Conservation (phyloP, 1,140 invertebrate genomes). For the Pectinophora gossypiella region DNA sequence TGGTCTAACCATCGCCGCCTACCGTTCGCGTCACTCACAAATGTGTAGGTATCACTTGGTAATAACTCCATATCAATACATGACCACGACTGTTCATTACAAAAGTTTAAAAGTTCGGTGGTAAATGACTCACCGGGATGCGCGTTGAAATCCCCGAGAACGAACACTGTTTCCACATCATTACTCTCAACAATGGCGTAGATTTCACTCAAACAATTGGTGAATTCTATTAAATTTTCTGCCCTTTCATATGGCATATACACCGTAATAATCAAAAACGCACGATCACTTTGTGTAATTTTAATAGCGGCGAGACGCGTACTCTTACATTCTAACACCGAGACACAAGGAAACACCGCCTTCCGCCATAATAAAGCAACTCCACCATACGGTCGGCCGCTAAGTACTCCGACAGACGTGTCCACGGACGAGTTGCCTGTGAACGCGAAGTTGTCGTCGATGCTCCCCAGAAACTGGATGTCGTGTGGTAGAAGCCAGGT, state of each 20-base stretch:
- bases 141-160: no score
- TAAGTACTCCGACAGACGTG: background rate
- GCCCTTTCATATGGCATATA: conserved; percentile 17
- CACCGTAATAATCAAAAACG: background rate
- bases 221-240: no score
- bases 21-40: no score
- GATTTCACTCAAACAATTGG: no score
- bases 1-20: no score
- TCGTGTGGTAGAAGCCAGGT: background rate
- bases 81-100: no score
- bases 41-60: no score
- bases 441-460: background rate
- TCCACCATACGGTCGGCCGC: conserved; percentile 1
- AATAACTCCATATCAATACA: no score
- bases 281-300: background rate
- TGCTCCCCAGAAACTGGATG: background rate
- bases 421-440: background rate
- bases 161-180: no score
- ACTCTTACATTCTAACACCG: conserved; percentile 1
- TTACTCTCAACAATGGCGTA: no score
- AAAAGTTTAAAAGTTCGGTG: no score
- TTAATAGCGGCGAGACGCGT: background rate
- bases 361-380: conserved; percentile 6
- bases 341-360: background rate
- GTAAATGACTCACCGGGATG: no score